Conservation (phyloP, 2,888 invertebrate genomes). For the Oscheius sp. region DNA sequence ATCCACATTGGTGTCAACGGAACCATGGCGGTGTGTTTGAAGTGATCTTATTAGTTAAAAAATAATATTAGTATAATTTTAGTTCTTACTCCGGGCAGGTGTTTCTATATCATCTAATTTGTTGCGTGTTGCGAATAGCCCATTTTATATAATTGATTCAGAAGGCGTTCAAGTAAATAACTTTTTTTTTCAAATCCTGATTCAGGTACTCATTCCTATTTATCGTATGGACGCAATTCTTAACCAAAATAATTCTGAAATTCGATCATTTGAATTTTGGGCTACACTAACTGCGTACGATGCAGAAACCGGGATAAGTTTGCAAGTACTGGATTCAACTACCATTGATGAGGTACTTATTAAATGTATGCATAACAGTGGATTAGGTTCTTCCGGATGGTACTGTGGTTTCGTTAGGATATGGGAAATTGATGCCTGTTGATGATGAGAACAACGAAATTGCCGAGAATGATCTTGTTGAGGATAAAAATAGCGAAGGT, state of each 20-base stretch:
- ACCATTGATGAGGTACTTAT: not conserved
- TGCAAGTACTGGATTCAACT: not conserved
- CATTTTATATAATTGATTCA: not conserved
- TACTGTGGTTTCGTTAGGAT: not conserved
- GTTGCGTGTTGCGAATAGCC: not conserved
- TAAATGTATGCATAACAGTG: not conserved
- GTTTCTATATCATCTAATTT: too few species aligned
- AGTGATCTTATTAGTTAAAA: not conserved
- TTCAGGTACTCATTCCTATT: not conserved
- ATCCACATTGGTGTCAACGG: not conserved
- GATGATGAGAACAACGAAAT: not conserved
- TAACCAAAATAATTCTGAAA: not conserved
- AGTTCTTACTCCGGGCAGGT: not conserved
- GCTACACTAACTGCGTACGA: not conserved
- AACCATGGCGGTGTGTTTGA: not conserved
- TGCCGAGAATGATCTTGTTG: too few species aligned
- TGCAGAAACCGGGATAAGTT: not conserved
- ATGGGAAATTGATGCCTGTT: not conserved
- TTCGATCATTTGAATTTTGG: not conserved
- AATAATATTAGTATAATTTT: not conserved
- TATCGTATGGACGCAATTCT: not conserved
- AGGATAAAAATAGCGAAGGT: too few species aligned
- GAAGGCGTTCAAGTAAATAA: not conserved
- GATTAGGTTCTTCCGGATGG: not conserved
- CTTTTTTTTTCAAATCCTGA: not conserved